Base-by-base conservation (phyloP, 2,113 vertebrate genomes). In the Furnarius figulus region DNA sequence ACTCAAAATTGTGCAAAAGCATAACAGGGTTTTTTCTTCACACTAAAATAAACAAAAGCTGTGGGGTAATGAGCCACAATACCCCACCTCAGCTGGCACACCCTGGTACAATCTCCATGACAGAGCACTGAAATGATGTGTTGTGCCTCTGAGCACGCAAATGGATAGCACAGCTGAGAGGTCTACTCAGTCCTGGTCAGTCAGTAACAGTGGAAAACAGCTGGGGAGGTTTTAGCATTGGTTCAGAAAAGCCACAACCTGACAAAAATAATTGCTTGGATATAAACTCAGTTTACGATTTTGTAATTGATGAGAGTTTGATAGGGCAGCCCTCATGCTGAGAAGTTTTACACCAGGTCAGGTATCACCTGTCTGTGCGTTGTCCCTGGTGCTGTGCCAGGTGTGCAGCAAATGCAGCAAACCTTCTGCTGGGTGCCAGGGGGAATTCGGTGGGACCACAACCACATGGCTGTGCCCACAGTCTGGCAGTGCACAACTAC, bases 71-170 rank as follows among this genome's bases (percentile, higher is more conserved):
- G 1, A 84, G 59, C 22, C 31, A 30, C 37, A 18, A 5, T 24
- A 42, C 30, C 70, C 46, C 42, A 22, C 56, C 25, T 40, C n/a
- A 49, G n/a, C 63, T 53, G 65, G 16, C 20, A 71, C 20, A 37
- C 9, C 8, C 65, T 89, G 1, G 0, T 65, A 37, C 27, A 24
- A 27, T 9, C 59, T 46, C n/a, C 0, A 0, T n/a, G 55, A 37
- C 37, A 33, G 30, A 77, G 59, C 56, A 10, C 28, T 23, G 14
- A 12, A 25, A 37, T 2, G 6, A 35, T 30, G 25, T 8, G 20
- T 25, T 42, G 5, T 18, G 46, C 15, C 14, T 62, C 59, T 55
- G 20, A 35, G 55, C 44, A 39, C 4, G 3, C 15, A 46, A 25
- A 62, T 5, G 5, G 24, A 35, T 2, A 70, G 35, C 33, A 70